These are phyloP conservation scores for Amphiura filiformis DNA, from an alignment of 35 echinoderm and acorn worm genomes.

Conservation along the genomic window DNA sequence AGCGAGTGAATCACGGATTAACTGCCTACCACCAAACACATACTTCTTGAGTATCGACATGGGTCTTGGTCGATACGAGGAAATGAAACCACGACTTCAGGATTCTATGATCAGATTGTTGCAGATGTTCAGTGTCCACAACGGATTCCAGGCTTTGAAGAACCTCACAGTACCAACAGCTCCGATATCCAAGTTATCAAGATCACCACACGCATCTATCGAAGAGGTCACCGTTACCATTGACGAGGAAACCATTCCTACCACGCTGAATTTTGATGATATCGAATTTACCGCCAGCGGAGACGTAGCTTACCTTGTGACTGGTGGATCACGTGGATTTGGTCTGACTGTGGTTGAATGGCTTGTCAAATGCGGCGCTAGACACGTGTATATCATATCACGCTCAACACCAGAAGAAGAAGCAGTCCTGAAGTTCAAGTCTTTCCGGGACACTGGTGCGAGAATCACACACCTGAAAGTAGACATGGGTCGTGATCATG, in stretches of 20 bases:
- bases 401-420: conserved; percentile 84
- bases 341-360: conserved; percentile 82
- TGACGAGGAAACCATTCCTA: conserved; percentile 83
- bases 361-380: conserved; percentile 82
- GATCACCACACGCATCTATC: conserved; percentile 70
- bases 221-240: conserved; percentile 79
- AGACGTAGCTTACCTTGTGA: conserved; percentile 83
- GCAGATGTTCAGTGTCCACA: conserved; percentile 92
- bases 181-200: conserved; percentile 84
- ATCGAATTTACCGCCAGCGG: conserved; percentile 72
- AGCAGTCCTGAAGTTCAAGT: conserved; percentile 79
- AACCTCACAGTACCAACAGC: conserved; percentile 84
- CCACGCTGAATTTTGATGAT: conserved; percentile 90
- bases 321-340: conserved; percentile 91
- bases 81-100: conserved; percentile 84
- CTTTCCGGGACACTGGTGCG: conserved; percentile 80
- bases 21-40: conserved; percentile 73
- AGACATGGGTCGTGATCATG: conserved; percentile 73
- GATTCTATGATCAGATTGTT: conserved; percentile 86
- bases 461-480: conserved; percentile 86
- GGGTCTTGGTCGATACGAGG: conserved; percentile 71
- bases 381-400: conserved; percentile 82
- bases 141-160: conserved; percentile 90
- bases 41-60: conserved; percentile 90
- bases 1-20: conserved; percentile 59